Conservation (phyloP, 2,888 invertebrate genomes). For the Lochmaea crataegi region DNA sequence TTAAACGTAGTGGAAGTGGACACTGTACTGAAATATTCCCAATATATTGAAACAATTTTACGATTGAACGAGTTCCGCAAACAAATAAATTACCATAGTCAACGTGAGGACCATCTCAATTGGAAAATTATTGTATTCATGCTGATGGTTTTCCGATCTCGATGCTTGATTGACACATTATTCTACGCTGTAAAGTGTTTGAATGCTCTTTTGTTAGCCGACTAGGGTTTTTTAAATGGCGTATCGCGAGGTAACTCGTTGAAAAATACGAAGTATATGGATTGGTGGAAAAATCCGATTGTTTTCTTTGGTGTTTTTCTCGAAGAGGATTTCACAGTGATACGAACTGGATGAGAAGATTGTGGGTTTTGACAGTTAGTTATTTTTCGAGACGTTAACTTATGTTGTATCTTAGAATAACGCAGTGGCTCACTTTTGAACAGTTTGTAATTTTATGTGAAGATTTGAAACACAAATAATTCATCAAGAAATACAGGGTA, state of each 20-base stretch:
- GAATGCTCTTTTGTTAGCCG: conserved; percentile 44
- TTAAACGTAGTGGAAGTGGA: background rate
- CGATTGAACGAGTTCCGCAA: conserved; percentile 52
- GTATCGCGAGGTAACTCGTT: conserved; percentile 28
- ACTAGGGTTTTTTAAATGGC: conserved; percentile 32
- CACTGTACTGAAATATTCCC: conserved; percentile 14
- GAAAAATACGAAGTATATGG: conserved; percentile 24
- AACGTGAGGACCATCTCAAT: conserved; percentile 51
- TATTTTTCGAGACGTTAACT: background rate
- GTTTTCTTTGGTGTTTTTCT: background rate
- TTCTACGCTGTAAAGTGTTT: conserved; percentile 49
- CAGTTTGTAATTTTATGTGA: no score
- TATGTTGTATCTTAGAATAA: background rate
- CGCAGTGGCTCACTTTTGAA: background rate
- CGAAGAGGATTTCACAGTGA: background rate
- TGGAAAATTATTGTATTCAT: conserved; percentile 59
- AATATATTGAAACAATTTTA: conserved; percentile 49
- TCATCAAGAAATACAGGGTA: no score
- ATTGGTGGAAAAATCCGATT: conserved; percentile 15
- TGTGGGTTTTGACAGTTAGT: background rate
- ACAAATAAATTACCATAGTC: conserved; percentile 52
- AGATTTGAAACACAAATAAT: no score
- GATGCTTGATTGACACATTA: conserved; percentile 57
- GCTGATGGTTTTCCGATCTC: conserved; percentile 50
- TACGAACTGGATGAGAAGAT: background rate